Evolutionary conservation across 1,140 invertebrate species (phyloP), one percentile per base, ranked within the genome.

Genomic region (Varroa destructor): DNA sequence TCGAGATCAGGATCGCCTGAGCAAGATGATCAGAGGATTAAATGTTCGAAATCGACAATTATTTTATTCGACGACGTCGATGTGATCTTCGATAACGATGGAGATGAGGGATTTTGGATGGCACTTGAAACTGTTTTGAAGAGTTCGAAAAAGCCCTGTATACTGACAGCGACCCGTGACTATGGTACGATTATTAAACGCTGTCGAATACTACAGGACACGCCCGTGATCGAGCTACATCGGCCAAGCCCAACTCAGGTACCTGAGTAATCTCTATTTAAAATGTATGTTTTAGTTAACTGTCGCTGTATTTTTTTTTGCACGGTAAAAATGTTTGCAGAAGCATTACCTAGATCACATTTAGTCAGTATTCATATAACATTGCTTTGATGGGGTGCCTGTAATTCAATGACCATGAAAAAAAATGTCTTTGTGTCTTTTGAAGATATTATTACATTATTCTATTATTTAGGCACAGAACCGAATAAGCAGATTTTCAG

Each of bases 51-150:
- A 14, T 67, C 61, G 37, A 67, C 61, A 40, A 67, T 67, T 25
- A 67, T 67, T 12, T 37, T 67, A 5, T 67, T 67, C 8, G 61
- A 67, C 37, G 61, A 67, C 37, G 61, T 67, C 3, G 61, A 67
- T 8, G 61, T 67, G 14, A 40, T 67, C 46, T 67, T 67, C 37
- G 61, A 67, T 67, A 37, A 67, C 12, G 61, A 67, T 46, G 61
- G 61, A 1, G 61, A 67, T 37, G 61, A 67, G 40, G 61, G 61
- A 12, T 67, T 67, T 40, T 67, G 61, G 61, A 67, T 67, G 61
- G 61, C 61, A 4, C 37, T 67, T 12, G 61, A 67, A 10, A 67
- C 61, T 40, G 61, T 67, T 67, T 8, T 67, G 61, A 67, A 40
- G 61, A 67, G 37, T 46, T 67, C 61, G 61, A 67, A 67, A 46